Conservation (phyloP, 2,113 vertebrate species). For the Brachyhypopomus occidentalis region DNA sequence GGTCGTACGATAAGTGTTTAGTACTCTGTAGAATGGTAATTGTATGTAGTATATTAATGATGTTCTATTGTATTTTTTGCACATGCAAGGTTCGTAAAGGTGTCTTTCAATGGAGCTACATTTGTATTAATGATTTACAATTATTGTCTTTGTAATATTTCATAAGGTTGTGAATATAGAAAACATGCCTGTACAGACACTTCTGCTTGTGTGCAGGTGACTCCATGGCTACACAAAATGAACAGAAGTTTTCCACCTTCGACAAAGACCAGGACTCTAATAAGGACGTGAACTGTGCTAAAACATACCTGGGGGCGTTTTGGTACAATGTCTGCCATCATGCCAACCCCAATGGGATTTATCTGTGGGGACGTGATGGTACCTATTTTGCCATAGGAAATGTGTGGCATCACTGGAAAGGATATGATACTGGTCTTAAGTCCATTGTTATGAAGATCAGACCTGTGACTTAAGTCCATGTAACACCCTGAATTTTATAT, state of each 20-base stretch:
- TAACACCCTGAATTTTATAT: too few relatives aligned
- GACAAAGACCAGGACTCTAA: conserved; percentile 76
- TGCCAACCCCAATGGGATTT: conserved; percentile 72
- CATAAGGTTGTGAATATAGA: neutral
- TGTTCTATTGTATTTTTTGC: too few relatives aligned
- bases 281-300: conserved; percentile 68
- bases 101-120: too few relatives aligned
- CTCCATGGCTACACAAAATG: conserved; percentile 66
- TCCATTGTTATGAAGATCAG: conserved; percentile 59
- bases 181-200: too few relatives aligned
- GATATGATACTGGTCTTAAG: conserved; percentile 45
- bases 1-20: too few relatives aligned
- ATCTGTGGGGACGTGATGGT: conserved; percentile 46
- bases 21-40: too few relatives aligned
- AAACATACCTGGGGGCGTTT: conserved; percentile 71
- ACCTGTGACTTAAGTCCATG: neutral
- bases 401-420: conserved; percentile 46
- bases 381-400: conserved; percentile 36
- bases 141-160: too few relatives aligned
- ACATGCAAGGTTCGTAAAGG: too few relatives aligned
- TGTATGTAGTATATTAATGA: too few relatives aligned
- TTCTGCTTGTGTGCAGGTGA: conserved; percentile 66
- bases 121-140: too few relatives aligned
- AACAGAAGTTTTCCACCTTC: conserved; percentile 81
- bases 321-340: conserved; percentile 76